phyloP scores from a whole-genome alignment of 2,797 vertebrate genomes.

The Neostethus bicornis region DNA sequence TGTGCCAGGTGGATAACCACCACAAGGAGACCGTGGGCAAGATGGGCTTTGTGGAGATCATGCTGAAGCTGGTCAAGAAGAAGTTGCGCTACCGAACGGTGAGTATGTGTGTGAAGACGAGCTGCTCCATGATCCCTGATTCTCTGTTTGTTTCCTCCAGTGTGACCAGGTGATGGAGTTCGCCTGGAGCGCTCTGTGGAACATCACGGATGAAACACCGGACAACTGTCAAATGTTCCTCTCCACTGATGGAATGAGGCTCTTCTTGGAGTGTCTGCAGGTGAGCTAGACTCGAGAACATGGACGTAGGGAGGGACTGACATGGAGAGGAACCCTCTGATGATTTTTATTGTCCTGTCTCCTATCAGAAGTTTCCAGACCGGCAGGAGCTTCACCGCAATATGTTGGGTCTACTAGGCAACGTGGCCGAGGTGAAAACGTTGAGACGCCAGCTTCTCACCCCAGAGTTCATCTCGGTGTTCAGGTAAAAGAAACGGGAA shows the following conservation, averaged over 20 bases:
- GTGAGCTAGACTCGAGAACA: constrained; percentile 74
- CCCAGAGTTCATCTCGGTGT: constrained; percentile 93
- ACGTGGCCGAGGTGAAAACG: constrained; percentile 93
- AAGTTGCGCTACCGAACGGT: constrained; percentile 92
- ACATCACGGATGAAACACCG: constrained; percentile 97
- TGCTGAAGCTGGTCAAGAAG: constrained; percentile 98
- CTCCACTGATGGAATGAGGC: constrained; percentile 93
- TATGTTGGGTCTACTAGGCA: constrained; percentile 96
- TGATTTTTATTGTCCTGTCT: constrained; percentile 1
- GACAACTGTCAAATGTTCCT: constrained; percentile 99
- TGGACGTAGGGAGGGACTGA: background rate
- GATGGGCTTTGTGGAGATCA: constrained; percentile 99
- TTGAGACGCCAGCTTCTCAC: constrained; percentile 95
- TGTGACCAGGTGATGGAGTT: constrained; percentile 99
- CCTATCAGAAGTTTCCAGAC: constrained; percentile 91
- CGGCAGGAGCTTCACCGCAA: constrained; percentile 98
- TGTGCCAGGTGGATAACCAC: constrained; percentile 98
- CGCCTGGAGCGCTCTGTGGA: constrained; percentile 99
- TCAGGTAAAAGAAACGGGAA: constrained; percentile 82
- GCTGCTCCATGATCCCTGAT: too few species aligned
- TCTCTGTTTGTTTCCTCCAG: constrained; percentile 73
- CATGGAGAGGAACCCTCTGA: too few species aligned
- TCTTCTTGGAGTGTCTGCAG: constrained; percentile 94
- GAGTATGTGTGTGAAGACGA: constrained; percentile 76
- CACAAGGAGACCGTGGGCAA: constrained; percentile 98